Evolutionary conservation across 2,888 invertebrate species (phyloP).

Genomic region (Labia minor): DNA sequence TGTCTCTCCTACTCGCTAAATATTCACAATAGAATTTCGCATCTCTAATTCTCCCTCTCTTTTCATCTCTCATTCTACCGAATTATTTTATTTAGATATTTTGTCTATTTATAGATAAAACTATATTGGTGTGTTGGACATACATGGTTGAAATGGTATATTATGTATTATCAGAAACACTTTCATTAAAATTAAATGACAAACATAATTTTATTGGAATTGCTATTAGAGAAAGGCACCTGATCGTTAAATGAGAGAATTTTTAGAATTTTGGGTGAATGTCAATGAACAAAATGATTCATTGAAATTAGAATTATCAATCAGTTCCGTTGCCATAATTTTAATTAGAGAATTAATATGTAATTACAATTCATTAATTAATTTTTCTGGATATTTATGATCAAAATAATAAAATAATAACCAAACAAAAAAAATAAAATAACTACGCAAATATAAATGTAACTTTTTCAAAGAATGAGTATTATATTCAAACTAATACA

Average conservation of each 20-base stretch:
- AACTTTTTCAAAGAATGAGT: no score
- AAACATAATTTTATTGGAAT: constrained; percentile 4
- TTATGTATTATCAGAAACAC: background rate
- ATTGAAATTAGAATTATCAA: no score
- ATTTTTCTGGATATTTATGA: no score
- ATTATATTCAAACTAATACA: no score
- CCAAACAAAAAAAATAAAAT: no score
- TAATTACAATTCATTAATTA: no score
- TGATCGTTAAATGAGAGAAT: background rate
- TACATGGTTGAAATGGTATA: background rate
- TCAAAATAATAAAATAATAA: no score
- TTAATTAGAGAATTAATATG: no score
- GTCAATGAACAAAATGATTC: no score
- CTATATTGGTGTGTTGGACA: no score
- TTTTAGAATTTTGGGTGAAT: background rate
- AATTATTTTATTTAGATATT: background rate
- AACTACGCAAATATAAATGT: no score
- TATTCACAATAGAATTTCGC: background rate
- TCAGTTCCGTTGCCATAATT: no score
- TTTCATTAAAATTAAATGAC: background rate
- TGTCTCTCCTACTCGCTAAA: background rate
- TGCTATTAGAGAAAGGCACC: background rate
- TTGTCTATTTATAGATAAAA: background rate
- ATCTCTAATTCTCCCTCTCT: background rate
- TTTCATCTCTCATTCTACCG: background rate